Base-by-base conservation (phyloP, 2,888 invertebrate species). In the Eupithecia subfuscata region DNA sequence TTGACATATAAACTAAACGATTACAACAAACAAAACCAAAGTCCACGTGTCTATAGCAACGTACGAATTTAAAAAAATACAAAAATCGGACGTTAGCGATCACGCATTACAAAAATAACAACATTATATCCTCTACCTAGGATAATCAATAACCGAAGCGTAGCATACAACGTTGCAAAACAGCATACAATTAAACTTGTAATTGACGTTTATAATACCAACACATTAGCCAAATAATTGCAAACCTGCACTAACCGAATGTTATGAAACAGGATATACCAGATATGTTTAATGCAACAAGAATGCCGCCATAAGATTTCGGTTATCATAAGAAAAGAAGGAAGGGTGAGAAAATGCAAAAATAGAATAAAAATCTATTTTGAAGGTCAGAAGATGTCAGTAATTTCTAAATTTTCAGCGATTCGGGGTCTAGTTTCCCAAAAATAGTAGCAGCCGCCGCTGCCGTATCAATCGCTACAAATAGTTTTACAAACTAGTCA, bases 131-230 rank as follows among this genome's bases (percentile, higher is more conserved):
- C 22, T 74, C 69, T 71, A 30, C 64, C 65, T 67, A 74, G 73
- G 72, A 69, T 74, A 80, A 73, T 63, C 72, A 56, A 74, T 74
- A 79, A 71, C 60, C 75, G 76, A 75, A 77, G 74, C 30, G 43
- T 70, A 60, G 56, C 68, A 75, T 73, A 71, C 45, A 40, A 30
- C 52, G 69, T 79, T 78, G 69, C 79, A 75, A 77, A 80, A 78
- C 76, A 67, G 25, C 22, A 37, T 34, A 63, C 68, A 73, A 77
- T 77, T 70, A 72, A 30, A 65, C n/a, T 63, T 69, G 12, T 73
- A 77, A 77, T 74, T 72, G 56, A 67, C 37, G 40, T 63, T 69
- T 67, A 69, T 71, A 64, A 43, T 48, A 68, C n/a, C 43, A 74
- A 72, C 74, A 73, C 65, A 74, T 30, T 52, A 70, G 60, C 40